phyloP scores from a whole-genome alignment of 2,888 invertebrate genomes.

The Hemithea aestivaria region DNA sequence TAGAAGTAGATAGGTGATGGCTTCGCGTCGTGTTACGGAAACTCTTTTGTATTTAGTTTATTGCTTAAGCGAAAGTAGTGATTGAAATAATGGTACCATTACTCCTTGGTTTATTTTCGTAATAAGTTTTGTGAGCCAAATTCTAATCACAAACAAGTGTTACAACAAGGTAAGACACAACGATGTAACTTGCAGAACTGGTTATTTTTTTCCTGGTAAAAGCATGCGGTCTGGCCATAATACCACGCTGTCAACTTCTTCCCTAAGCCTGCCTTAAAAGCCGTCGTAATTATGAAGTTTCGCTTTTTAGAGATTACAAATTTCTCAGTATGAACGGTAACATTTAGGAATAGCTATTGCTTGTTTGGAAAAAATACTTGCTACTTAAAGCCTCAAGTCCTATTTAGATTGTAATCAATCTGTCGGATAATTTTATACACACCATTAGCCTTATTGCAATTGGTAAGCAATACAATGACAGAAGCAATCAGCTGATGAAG shows the following conservation, averaged over 20 bases:
- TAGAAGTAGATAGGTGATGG: slow-evolving; percentile 48
- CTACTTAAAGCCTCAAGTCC: not conserved
- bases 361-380: too few species aligned
- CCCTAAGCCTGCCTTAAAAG: slow-evolving; percentile 37
- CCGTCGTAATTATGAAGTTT: slow-evolving; percentile 29
- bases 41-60: slow-evolving; percentile 37
- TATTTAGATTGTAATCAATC: slow-evolving; percentile 38
- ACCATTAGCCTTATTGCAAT: slow-evolving; percentile 54
- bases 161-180: too few species aligned
- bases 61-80: too few species aligned
- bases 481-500: slow-evolving; percentile 42
- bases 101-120: too few species aligned
- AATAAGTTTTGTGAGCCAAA: too few species aligned
- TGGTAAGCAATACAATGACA: slow-evolving; percentile 35
- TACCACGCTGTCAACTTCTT: slow-evolving; percentile 53
- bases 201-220: too few species aligned
- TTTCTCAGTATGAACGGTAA: slow-evolving; percentile 2
- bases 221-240: too few species aligned
- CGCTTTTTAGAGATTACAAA: slow-evolving; percentile 20
- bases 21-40: slow-evolving; percentile 35
- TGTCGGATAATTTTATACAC: slow-evolving; percentile 46
- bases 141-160: too few species aligned
- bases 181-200: too few species aligned
- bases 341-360: not conserved
- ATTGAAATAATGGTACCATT: too few species aligned